Conservation (phyloP, 2,888 invertebrate genomes). For the Lottia gigantea region DNA sequence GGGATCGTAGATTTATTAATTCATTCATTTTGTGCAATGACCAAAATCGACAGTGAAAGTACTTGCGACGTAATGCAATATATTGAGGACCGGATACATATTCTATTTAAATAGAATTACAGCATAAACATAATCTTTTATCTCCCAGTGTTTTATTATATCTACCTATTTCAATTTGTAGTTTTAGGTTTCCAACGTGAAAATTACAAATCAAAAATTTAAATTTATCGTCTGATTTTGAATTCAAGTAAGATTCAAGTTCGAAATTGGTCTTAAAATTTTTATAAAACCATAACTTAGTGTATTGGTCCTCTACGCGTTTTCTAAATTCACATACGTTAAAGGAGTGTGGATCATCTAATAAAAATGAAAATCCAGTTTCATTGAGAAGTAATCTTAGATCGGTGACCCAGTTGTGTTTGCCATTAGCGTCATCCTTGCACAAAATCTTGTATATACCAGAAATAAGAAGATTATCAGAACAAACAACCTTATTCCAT, state of each 20-base stretch:
- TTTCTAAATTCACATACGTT: not conserved
- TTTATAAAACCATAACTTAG: not conserved
- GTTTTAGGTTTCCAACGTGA: not conserved
- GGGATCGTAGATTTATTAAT: too few species aligned
- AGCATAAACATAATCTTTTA: not conserved
- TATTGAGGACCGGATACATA: not conserved
- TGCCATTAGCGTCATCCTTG: not conserved
- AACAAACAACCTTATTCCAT: not conserved
- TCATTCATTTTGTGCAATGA: not conserved
- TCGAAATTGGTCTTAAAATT: not conserved
- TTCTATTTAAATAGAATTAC: not conserved
- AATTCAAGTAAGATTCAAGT: not conserved
- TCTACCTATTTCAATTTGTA: not conserved
- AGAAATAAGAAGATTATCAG: not conserved
- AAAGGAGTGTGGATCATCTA: too few species aligned
- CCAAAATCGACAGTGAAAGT: not conserved
- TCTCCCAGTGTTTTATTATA: not conserved
- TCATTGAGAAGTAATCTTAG: too few species aligned
- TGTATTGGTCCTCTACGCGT: not conserved
- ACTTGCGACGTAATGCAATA: not conserved
- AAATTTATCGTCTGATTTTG: not conserved
- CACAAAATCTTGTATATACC: not conserved
- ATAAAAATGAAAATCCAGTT: too few species aligned
- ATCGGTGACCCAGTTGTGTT: not conserved
- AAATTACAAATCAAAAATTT: too few species aligned